phyloP scores from a whole-genome alignment of 2,888 invertebrate genomes.

The Uropetala carovei region DNA sequence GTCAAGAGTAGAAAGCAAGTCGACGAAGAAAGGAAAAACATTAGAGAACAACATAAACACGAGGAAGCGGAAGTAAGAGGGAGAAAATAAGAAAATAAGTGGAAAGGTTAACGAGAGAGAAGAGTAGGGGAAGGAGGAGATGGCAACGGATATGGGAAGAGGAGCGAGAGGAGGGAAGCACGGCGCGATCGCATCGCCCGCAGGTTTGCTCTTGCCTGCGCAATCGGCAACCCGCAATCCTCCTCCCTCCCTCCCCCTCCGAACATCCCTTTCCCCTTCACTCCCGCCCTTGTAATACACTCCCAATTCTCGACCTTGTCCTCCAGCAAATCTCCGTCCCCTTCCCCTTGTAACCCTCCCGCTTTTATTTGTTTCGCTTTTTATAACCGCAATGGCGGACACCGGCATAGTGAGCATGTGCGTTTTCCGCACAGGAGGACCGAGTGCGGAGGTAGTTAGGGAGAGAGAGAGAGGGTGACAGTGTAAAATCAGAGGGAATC shows the following conservation, averaged over 20 bases:
- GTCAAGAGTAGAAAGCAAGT: not conserved
- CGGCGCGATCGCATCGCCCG: not conserved
- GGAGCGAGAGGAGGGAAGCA: not conserved
- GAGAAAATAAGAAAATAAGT: not conserved
- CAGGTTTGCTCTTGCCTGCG: not conserved
- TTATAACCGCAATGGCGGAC: constrained; percentile 18
- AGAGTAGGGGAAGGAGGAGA: not conserved
- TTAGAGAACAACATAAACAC: not conserved
- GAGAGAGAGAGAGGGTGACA: too few relatives aligned
- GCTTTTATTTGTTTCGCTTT: constrained; percentile 2
- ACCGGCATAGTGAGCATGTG: not conserved
- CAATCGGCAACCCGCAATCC: constrained; percentile 18
- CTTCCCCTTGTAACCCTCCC: not conserved
- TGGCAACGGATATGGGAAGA: not conserved
- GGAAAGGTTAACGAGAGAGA: not conserved
- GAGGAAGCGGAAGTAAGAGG: not conserved
- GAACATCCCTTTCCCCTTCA: not conserved
- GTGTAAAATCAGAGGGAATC: too few relatives aligned
- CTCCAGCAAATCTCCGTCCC: constrained; percentile 11
- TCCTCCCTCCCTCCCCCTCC: not conserved
- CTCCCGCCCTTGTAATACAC: constrained; percentile 1
- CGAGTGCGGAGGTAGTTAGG: too few relatives aligned
- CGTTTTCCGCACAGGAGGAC: too few relatives aligned
- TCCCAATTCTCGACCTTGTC: constrained; percentile 13
- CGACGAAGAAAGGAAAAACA: not conserved